Evolutionary conservation across 2,797 vertebrate genomes (phyloP), one percentile per base, ranked within the genome.

Genomic region (Telmatherina bonti): DNA sequence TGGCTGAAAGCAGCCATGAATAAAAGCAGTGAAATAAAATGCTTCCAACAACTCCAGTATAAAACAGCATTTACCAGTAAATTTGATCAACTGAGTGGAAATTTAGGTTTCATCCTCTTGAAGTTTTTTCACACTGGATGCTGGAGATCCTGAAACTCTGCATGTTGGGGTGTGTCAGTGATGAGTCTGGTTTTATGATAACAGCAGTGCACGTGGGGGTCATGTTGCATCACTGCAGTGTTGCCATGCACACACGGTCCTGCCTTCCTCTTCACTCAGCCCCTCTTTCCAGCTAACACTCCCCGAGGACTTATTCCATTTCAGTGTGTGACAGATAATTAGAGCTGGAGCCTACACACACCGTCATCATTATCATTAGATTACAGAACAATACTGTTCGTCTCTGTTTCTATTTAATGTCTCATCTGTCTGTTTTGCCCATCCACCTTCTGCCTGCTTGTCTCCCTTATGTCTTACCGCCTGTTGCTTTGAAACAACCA

Each of bases 301-400:
- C 80, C 78, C 78, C 10, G 15, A 83, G 79, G 84, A 86, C 79
- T 87, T 77, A 72, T 87, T 85, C 76, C 83, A 83, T 85, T 84
- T 83, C 82, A 80, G 73, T 67, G 70, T 75, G 78, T 86, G 89
- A 85, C 76, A 82, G 81, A 90, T 84, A 82, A 89, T 86, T 90
- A 88, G 77, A 85, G 76, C 47, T 55, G 43, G 51, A 76, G 74
- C 70, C 54, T n/a, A 52, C 41, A 76, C 59, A 76, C 72, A 71
- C 71, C 68, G 61, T 78, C 72, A 70, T 71, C 73, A 69, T 72
- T 68, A 69, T 83, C 73, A 90, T 88, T 86, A 78, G 87, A 88
- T 90, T 86, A 89, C 61, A 70, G 60, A 67, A 64, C 18, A 30
- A 76, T 81, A 60, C 62, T 82, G 78, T 64, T 85, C 62, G 68